These are phyloP conservation scores for Lampris megalopsis DNA, from an alignment of 2,113 vertebrate species.

Conservation along the genomic window DNA sequence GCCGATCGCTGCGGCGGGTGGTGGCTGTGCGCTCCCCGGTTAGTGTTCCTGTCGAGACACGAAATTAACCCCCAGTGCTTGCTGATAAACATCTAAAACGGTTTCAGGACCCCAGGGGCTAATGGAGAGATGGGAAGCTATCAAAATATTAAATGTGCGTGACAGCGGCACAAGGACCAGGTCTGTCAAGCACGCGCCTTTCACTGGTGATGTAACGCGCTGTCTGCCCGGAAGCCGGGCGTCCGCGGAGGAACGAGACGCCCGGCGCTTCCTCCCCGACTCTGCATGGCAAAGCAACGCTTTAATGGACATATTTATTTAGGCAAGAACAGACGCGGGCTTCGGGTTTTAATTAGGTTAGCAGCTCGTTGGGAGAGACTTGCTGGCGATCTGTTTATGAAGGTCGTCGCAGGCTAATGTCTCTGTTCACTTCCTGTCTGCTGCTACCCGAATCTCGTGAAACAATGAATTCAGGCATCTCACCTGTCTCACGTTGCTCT, in stretches of 20 bases:
- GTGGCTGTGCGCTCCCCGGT: slow-evolving; percentile 66
- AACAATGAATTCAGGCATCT: slow-evolving; percentile 50
- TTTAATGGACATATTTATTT: slow-evolving; percentile 70
- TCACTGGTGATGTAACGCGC: slow-evolving; percentile 66
- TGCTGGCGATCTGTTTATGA: slow-evolving; percentile 66
- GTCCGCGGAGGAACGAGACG: slow-evolving; percentile 42
- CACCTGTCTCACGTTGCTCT: slow-evolving; percentile 9
- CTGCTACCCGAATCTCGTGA: slow-evolving; percentile 33
- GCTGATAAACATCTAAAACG: slow-evolving; percentile 84
- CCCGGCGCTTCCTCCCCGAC: slow-evolving; percentile 11
- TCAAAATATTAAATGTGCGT: slow-evolving; percentile 82
- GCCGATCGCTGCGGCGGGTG: slow-evolving; percentile 59
- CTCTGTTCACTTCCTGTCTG: slow-evolving; percentile 37
- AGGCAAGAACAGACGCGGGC: slow-evolving; percentile 25
- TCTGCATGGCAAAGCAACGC: slow-evolving; percentile 19
- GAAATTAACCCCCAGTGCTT: slow-evolving; percentile 82
- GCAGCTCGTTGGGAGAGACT: slow-evolving; percentile 64
- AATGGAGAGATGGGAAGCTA: slow-evolving; percentile 81
- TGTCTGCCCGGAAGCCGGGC: slow-evolving; percentile 38
- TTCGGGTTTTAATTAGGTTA: slow-evolving; percentile 68
- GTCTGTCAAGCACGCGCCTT: slow-evolving; percentile 76
- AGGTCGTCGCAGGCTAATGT: slow-evolving; percentile 69
- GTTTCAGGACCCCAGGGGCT: slow-evolving; percentile 78
- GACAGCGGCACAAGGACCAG: slow-evolving; percentile 80
- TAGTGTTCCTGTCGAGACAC: slow-evolving; percentile 75